phyloP scores from a whole-genome alignment of 2,888 invertebrate genomes.

The Scaptomyza tumidula region DNA sequence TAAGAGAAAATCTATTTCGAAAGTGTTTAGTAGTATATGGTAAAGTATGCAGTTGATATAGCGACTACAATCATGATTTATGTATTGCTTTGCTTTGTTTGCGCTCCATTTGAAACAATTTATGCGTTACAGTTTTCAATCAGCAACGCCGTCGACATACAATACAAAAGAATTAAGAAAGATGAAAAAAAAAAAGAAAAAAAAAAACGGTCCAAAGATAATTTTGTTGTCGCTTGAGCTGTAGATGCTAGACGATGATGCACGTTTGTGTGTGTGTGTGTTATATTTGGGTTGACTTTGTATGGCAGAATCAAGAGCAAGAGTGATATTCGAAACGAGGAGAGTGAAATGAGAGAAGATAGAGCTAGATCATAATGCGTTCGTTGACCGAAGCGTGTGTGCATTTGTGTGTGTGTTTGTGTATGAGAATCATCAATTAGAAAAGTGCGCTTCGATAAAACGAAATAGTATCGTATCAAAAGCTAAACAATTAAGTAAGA shows the following conservation, averaged over 20 bases:
- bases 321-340: constrained; percentile 11
- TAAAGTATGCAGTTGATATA: constrained; percentile 24
- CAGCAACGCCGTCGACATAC: constrained; percentile 41
- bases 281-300: constrained; percentile 28
- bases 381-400: constrained; percentile 64
- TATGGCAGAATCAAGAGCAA: constrained; percentile 6
- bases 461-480: constrained; percentile 32
- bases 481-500: constrained; percentile 36
- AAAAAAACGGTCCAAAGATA: constrained; percentile 41
- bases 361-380: constrained; percentile 59
- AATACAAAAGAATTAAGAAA: background rate
- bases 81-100: constrained; percentile 31
- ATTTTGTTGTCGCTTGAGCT: constrained; percentile 35
- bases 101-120: constrained; percentile 66
- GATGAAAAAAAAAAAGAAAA: constrained; percentile 31
- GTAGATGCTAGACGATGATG: background rate
- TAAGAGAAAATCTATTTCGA: background rate
- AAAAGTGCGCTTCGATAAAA: constrained; percentile 49
- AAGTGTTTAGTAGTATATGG: background rate
- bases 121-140: constrained; percentile 70
- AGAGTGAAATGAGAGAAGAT: constrained; percentile 8
- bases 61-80: constrained; percentile 52
- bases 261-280: constrained; percentile 3
- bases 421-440: constrained; percentile 74
- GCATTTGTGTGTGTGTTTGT: constrained; percentile 14